Conservation (phyloP, 2,888 invertebrate genomes). For the Dioctria rufipes region DNA sequence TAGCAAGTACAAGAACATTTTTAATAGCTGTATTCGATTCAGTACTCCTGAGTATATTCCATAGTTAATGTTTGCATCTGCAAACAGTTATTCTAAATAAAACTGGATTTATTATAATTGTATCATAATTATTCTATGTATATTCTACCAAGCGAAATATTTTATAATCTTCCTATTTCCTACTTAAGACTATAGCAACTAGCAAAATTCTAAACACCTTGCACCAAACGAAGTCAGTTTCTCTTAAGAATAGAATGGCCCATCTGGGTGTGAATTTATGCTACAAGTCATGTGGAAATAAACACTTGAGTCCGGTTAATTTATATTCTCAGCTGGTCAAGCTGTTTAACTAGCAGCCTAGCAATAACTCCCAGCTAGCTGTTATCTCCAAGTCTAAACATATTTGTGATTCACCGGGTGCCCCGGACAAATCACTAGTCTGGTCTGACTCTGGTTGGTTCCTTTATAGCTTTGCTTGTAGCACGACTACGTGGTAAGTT, state of each 20-base stretch:
- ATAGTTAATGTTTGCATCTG: too few species aligned
- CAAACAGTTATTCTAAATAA: too few species aligned
- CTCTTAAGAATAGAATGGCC: not conserved
- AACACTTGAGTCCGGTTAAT: constrained; percentile 33
- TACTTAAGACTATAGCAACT: too few species aligned
- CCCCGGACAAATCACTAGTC: constrained; percentile 35
- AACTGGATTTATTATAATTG: too few species aligned
- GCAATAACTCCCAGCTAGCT: constrained; percentile 16
- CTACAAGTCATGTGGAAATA: constrained; percentile 44
- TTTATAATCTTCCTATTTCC: too few species aligned
- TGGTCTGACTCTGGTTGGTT: constrained; percentile 15
- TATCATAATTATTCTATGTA: too few species aligned
- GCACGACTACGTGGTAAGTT: constrained; percentile 25
- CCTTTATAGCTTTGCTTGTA: constrained; percentile 5
- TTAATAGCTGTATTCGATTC: too few species aligned
- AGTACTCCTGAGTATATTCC: too few species aligned
- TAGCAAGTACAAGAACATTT: too few species aligned
- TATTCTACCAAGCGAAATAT: too few species aligned
- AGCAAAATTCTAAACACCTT: not conserved
- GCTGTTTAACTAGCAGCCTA: constrained; percentile 25
- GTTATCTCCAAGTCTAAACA: constrained; percentile 47
- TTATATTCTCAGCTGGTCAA: constrained; percentile 21
- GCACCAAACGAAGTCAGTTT: constrained; percentile 6
- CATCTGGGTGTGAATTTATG: constrained; percentile 46
- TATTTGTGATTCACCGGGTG: constrained; percentile 43